These are phyloP conservation scores for Lypha dubia DNA, from an alignment of 2,888 invertebrate species.

Conservation along the genomic window DNA sequence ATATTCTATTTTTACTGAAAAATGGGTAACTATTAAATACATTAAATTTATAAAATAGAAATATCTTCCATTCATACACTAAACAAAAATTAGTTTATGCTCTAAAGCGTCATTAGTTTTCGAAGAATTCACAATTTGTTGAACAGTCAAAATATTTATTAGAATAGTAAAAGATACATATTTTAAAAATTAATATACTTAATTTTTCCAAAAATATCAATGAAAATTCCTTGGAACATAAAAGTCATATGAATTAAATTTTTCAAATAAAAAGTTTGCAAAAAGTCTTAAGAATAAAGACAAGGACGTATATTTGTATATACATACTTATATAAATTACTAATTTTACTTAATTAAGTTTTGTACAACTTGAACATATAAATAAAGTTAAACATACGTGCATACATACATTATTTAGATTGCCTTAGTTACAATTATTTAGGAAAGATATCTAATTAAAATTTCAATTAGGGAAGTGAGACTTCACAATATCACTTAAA, in stretches of 20 bases:
- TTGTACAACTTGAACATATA: slow-evolving; percentile 19
- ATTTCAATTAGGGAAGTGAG: background rate
- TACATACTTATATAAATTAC: slow-evolving; percentile 2
- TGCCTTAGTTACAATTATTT: slow-evolving; percentile 51
- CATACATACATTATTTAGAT: slow-evolving; percentile 22
- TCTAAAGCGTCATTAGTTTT: no score
- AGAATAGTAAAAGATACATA: background rate
- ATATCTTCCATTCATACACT: no score
- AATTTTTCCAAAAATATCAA: background rate
- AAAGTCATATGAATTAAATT: background rate
- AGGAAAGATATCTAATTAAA: slow-evolving; percentile 15
- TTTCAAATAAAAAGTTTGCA: background rate
- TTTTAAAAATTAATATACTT: background rate
- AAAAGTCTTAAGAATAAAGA: slow-evolving; percentile 6
- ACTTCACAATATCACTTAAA: background rate
- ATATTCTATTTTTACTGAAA: no score
- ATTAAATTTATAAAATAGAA: no score
- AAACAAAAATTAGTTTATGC: no score
- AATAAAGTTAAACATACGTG: background rate
- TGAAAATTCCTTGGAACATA: background rate
- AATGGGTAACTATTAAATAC: no score
- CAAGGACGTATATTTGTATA: slow-evolving; percentile 29
- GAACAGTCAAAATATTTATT: background rate
- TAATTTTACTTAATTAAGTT: slow-evolving; percentile 15
- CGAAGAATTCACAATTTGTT: background rate